phyloP scores from a whole-genome alignment of 2,888 invertebrate species.

The Baronia brevicornis region DNA sequence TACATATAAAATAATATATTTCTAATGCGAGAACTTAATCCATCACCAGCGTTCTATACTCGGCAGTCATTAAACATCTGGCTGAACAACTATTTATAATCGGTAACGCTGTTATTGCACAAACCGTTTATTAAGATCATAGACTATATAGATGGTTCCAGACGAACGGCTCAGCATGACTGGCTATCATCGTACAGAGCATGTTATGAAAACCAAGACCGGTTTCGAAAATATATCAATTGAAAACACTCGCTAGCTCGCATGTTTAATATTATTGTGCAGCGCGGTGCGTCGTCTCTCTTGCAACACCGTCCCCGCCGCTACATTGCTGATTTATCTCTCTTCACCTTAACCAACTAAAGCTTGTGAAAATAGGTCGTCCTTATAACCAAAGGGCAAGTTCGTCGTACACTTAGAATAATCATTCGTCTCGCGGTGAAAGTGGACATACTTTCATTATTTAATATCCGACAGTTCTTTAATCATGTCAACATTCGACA shows the following conservation, averaged over 20 bases:
- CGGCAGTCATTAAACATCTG: too few species aligned
- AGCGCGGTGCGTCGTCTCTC: constrained; percentile 30
- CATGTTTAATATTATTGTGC: constrained; percentile 67
- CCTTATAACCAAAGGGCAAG: constrained; percentile 9
- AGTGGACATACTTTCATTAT: constrained; percentile 22
- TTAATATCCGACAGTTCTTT: constrained; percentile 23
- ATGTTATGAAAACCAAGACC: constrained; percentile 67
- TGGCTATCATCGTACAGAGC: constrained; percentile 25
- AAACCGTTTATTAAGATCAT: constrained; percentile 13
- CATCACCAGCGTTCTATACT: too few species aligned
- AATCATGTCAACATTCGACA: constrained; percentile 29
- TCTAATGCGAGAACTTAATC: neutral
- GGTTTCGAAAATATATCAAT: constrained; percentile 72
- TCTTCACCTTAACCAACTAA: constrained; percentile 17
- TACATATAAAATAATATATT: too few species aligned
- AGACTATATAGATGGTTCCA: constrained; percentile 12
- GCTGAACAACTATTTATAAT: too few species aligned
- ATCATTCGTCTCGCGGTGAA: constrained; percentile 21
- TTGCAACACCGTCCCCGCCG: constrained; percentile 52
- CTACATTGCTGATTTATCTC: constrained; percentile 49
- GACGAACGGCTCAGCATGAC: constrained; percentile 23
- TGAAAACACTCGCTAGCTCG: constrained; percentile 52
- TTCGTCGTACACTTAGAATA: constrained; percentile 2
- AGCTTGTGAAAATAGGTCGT: constrained; percentile 10
- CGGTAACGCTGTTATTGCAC: constrained; percentile 8